These are phyloP conservation scores for Athene cunicularia DNA, from an alignment of 2,113 vertebrate species.

Conservation along the genomic window DNA sequence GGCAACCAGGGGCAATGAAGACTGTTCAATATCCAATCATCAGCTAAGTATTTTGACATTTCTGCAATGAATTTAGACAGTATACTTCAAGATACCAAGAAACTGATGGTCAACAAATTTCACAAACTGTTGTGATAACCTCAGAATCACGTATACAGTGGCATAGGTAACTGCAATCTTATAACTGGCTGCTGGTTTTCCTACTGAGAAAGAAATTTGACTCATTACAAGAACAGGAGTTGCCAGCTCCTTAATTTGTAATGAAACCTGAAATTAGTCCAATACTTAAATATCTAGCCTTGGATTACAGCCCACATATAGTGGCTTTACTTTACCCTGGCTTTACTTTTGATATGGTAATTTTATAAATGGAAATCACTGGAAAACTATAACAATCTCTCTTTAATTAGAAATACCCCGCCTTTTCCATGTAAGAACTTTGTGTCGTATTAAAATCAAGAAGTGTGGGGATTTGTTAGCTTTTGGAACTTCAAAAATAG, in stretches of 20 bases:
- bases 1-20: background rate
- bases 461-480: background rate
- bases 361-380: background rate
- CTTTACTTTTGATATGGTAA: background rate
- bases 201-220: background rate
- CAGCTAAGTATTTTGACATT: background rate
- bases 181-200: background rate
- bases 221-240: background rate
- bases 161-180: background rate
- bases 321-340: background rate
- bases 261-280: background rate
- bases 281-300: background rate
- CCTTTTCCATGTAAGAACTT: background rate
- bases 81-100: background rate
- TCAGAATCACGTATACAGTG: background rate
- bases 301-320: background rate
- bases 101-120: background rate
- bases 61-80: background rate
- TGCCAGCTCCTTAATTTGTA: background rate
- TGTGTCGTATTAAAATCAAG: background rate
- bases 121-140: background rate
- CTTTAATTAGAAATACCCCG: background rate
- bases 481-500: background rate
- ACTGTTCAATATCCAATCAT: background rate
- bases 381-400: background rate